Conservation (phyloP, 2,113 vertebrate species). For the Castor canadensis region DNA sequence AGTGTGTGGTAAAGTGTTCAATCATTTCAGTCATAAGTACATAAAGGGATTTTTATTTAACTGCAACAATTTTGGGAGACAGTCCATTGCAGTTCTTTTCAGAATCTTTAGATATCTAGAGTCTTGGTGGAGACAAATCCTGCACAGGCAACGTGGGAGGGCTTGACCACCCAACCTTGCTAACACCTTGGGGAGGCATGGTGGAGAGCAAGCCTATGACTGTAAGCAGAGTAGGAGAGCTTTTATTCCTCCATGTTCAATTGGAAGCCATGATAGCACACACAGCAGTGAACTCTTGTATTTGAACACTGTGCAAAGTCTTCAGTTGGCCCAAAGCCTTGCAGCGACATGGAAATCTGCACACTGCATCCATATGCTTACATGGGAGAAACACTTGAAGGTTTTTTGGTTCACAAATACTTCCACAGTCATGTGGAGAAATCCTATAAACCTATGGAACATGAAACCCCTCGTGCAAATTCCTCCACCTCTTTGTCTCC, state of each 20-base stretch:
- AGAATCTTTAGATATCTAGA: no score
- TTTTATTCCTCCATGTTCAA: neutral
- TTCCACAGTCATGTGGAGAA: no score
- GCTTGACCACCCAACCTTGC: neutral
- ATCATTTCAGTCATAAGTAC: neutral
- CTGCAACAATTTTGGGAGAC: no score
- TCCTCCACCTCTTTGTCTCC: no score
- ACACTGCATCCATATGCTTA: no score
- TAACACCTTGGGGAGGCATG: neutral
- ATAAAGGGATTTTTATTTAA: neutral
- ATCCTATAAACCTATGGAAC: no score
- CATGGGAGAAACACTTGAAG: no score
- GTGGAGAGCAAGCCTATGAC: neutral
- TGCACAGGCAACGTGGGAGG: neutral
- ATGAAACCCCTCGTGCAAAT: no score
- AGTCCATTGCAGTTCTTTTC: no score
- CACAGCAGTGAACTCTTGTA: neutral
- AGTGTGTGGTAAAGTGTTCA: neutral
- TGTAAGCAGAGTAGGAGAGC: neutral
- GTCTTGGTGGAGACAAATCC: neutral
- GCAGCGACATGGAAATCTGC: neutral
- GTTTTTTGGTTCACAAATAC: no score
- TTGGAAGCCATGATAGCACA: neutral
- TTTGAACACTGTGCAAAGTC: neutral
- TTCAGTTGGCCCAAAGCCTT: neutral